phyloP scores from a whole-genome alignment of 37 sponge, comb jelly and placozoan species.

The Chondrilla cf. caribensis region DNA sequence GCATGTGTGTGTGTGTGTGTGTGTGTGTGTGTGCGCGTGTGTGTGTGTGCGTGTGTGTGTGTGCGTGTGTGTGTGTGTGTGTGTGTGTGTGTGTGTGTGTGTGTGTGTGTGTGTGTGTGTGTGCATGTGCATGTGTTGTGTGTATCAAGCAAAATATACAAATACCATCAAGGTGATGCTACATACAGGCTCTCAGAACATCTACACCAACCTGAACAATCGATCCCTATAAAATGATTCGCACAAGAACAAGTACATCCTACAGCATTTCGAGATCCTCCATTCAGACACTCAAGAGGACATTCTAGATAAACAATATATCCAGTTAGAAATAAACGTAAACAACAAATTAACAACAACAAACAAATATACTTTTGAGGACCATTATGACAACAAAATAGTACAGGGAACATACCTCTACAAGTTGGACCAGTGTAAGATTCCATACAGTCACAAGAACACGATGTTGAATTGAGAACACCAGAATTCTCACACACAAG shows the following conservation, averaged over 20 bases:
- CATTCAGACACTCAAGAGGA: too few species aligned
- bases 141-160: neutral
- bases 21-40: too few species aligned
- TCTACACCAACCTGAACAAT: neutral
- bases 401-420: neutral
- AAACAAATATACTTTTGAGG: too few species aligned
- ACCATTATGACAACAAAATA: too few species aligned
- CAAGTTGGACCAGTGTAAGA: neutral
- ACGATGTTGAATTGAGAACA: neutral
- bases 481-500: neutral
- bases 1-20: neutral
- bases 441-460: neutral
- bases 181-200: too few species aligned
- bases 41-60: neutral
- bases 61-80: neutral
- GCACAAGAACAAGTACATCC: too few species aligned
- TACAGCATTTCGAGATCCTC: too few species aligned
- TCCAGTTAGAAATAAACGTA: too few species aligned
- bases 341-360: too few species aligned
- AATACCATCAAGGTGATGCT: neutral
- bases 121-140: neutral
- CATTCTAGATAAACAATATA: too few species aligned
- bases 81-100: neutral
- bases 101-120: neutral
- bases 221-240: neutral